Evolutionary conservation across 2,113 vertebrate species (phyloP).

Genomic region (Podarcis raffonei): DNA sequence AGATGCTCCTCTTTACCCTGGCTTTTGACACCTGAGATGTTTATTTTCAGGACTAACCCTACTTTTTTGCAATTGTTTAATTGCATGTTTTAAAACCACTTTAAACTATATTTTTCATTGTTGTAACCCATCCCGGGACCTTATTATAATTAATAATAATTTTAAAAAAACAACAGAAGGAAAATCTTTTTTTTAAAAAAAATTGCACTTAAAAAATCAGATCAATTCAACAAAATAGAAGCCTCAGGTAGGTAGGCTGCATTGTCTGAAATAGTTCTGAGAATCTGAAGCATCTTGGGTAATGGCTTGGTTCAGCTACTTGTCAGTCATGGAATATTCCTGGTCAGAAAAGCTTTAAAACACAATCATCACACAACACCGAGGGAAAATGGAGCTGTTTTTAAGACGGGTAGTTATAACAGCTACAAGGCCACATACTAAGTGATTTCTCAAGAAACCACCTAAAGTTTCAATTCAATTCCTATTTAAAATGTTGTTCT

Average conservation of each 20-base stretch:
- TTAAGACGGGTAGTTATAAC: not conserved
- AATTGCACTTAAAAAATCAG: not conserved
- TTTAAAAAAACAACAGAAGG: no score
- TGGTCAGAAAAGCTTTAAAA: not conserved
- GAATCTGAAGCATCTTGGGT: not conserved
- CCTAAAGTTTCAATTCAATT: not conserved
- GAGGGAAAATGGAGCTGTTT: not conserved
- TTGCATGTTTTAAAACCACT: no score
- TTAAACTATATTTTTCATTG: no score
- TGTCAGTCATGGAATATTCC: not conserved
- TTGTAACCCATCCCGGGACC: no score
- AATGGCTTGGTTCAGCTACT: not conserved
- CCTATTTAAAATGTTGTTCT: not conserved
- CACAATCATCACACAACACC: not conserved
- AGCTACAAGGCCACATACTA: not conserved
- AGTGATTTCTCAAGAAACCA: not conserved
- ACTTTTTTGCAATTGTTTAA: no score
- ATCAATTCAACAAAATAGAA: not conserved
- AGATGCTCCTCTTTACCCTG: no score
- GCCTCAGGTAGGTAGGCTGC: not conserved
- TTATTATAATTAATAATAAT: no score
- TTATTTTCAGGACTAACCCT: no score
- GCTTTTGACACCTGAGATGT: no score
- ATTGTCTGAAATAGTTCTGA: not conserved
- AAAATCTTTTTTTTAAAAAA: no score